Evolutionary conservation across 2,888 invertebrate genomes (phyloP), one percentile per base, ranked within the genome.

Genomic region (Carterocephalus palaemon): DNA sequence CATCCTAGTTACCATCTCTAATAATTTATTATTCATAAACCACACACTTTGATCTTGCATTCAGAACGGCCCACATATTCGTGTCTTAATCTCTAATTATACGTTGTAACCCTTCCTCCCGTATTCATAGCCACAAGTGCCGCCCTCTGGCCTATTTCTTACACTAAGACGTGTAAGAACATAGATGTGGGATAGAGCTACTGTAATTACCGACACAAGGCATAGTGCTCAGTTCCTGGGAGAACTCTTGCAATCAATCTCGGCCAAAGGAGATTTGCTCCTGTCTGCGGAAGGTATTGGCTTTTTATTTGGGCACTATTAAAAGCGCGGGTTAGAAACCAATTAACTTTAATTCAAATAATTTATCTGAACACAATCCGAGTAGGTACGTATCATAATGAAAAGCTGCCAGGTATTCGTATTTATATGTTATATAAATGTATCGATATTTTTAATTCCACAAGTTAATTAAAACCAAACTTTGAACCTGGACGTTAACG

Each of bases 161-260:
- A 36, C 36, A 31, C 24, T 17, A 37, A 16, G 36, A n/a, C n/a
- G n/a, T n/a, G n/a, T 15, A 32, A 32, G 32, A 17, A 41, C 24
- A 9, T 32, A 15, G 12, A 23, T 32, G 32, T 32, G 23, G 31
- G 32, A 32, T 41, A 17, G 13, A 32, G 33, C 33, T 23, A 10
- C 15, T 39, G 39, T 42, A 42, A 42, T 42, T 42, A 34, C 41
- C 28, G 7, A 16, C 22, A 34, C 28, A 24, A 32, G 42, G 34
- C 34, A 26, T 26, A 26, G 28, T 33, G 20, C 42, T 34, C 23
- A 23, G 23, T 22, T 23, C 20, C 22, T 15, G 6, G 15, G 42
- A 15, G 42, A 42, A 40, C 32, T 12, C 20, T 26, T 26, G 42
- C 42, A 42, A 34, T 42, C 42, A 34, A 42, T 34, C 42, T 42